Evolutionary conservation across 2,888 invertebrate species (phyloP).

Genomic region (Operophtera brumata): DNA sequence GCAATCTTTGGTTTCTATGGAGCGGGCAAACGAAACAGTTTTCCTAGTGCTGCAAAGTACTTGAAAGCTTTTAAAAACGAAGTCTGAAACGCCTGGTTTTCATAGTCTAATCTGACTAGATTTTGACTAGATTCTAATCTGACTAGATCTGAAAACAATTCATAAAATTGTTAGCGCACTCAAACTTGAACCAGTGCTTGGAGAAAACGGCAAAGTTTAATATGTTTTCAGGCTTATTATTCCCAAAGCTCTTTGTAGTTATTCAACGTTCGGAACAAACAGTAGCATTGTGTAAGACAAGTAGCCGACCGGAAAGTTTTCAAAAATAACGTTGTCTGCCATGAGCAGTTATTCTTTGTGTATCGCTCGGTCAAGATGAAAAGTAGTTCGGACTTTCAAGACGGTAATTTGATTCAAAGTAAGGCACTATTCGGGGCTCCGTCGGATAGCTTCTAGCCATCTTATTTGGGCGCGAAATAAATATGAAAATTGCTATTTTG

Average conservation of each 20-base stretch:
- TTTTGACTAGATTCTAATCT: slow-evolving; percentile 4
- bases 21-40: too few species aligned
- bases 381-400: slow-evolving; percentile 24
- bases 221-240: slow-evolving; percentile 27
- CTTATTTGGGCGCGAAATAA: slow-evolving; percentile 15
- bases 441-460: slow-evolving; percentile 2
- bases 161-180: slow-evolving; percentile 16
- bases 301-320: slow-evolving; percentile 32
- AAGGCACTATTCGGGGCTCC: slow-evolving; percentile 9
- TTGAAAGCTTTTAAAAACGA: neutral
- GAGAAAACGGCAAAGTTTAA: slow-evolving; percentile 25
- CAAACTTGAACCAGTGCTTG: slow-evolving; percentile 15
- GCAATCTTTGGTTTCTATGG: too few species aligned
- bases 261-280: slow-evolving; percentile 29
- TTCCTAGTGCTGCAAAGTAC: too few species aligned
- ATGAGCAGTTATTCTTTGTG: slow-evolving; percentile 29
- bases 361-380: slow-evolving; percentile 28
- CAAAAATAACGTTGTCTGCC: slow-evolving; percentile 32
- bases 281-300: slow-evolving; percentile 29
- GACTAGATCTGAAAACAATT: slow-evolving; percentile 17
- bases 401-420: slow-evolving; percentile 18
- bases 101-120: too few species aligned
- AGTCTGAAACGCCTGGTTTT: slow-evolving; percentile 4
- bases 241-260: slow-evolving; percentile 28
- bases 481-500: slow-evolving; percentile 23